These are phyloP conservation scores for Tetheella fluctuosa DNA, from an alignment of 2,888 invertebrate genomes.

Conservation along the genomic window DNA sequence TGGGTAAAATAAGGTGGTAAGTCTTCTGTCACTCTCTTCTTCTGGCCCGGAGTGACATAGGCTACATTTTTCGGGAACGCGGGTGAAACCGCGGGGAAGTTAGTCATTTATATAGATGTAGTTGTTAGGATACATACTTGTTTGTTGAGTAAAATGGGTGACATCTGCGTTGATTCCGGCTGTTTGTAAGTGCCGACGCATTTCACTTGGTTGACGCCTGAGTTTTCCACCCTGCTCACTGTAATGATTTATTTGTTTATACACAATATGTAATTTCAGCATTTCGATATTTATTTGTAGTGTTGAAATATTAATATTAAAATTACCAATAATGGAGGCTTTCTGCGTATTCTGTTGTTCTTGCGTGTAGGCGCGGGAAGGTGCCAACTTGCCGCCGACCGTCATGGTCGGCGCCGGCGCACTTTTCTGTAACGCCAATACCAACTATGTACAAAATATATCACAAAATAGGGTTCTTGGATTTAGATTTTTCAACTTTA, in stretches of 20 bases:
- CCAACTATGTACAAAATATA: constrained; percentile 18
- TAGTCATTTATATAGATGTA: too few relatives aligned
- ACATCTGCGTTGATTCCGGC: constrained; percentile 35
- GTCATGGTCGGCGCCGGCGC: constrained; percentile 54
- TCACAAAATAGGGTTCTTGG: not conserved
- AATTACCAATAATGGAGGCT: constrained; percentile 66
- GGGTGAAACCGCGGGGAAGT: too few relatives aligned
- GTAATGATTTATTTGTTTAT: constrained; percentile 20
- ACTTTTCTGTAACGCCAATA: constrained; percentile 63
- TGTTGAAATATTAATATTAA: not conserved
- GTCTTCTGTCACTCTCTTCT: too few relatives aligned
- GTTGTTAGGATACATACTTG: constrained; percentile 50
- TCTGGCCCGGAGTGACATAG: too few relatives aligned
- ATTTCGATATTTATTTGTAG: too few relatives aligned
- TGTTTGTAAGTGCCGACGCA: constrained; percentile 67
- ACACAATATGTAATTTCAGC: not conserved
- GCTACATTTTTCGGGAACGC: too few relatives aligned
- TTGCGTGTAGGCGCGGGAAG: constrained; percentile 43
- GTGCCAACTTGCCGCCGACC: constrained; percentile 58
- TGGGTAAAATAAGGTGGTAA: too few relatives aligned
- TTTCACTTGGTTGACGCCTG: constrained; percentile 64
- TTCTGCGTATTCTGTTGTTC: constrained; percentile 44
- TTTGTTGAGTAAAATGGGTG: constrained; percentile 65
- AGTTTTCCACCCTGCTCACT: constrained; percentile 74
- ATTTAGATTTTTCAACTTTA: not conserved